Evolutionary conservation across 64 coral and sea anemone species (phyloP).

Genomic region (Stylophora pistillata): DNA sequence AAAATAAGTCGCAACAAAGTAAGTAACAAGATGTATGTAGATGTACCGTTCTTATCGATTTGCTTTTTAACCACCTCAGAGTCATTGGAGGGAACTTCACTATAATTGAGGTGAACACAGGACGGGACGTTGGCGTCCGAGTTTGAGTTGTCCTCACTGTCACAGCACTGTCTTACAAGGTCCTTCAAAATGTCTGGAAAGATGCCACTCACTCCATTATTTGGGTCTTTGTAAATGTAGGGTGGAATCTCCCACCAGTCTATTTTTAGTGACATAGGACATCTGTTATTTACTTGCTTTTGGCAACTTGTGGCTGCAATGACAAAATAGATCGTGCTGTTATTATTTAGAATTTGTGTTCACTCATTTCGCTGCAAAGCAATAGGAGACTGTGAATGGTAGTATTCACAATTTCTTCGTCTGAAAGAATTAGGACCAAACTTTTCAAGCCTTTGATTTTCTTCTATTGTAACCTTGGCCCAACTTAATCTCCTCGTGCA

Average conservation of each 20-base stretch:
- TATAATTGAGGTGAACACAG: constrained; percentile 76
- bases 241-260: constrained; percentile 97
- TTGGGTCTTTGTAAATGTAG: constrained; percentile 80
- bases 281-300: background rate
- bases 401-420: no score
- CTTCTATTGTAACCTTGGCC: no score
- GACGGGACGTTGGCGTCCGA: background rate
- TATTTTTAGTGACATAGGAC: constrained; percentile 49
- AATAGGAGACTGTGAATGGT: no score
- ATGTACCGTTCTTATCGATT: constrained; percentile 64
- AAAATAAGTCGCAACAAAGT: background rate
- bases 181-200: constrained; percentile 73
- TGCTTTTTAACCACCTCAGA: constrained; percentile 93
- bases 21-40: background rate
- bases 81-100: constrained; percentile 64
- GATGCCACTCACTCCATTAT: constrained; percentile 61
- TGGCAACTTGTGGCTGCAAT: background rate
- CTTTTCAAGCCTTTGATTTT: no score
- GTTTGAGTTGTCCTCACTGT: background rate
- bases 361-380: no score
- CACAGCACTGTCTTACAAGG: constrained; percentile 78
- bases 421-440: no score
- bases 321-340: background rate
- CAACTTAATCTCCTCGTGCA: no score
- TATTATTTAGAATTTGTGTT: background rate